Conservation (phyloP, 2,888 invertebrate species). For the Orthosia gothica region DNA sequence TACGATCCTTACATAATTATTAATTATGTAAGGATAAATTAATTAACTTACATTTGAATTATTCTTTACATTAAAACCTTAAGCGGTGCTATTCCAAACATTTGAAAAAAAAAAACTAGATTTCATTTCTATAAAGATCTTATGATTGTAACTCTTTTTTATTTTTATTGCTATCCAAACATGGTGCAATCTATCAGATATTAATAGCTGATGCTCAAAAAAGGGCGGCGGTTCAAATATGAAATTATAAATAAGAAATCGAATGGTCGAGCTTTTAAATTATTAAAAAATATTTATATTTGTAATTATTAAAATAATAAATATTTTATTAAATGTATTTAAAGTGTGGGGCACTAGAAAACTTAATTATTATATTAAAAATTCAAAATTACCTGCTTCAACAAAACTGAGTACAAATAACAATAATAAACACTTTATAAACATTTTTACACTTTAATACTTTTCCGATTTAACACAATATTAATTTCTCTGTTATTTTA, state of each 20-base stretch:
- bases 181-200: too few relatives aligned
- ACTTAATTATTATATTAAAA: background rate
- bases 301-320: too few relatives aligned
- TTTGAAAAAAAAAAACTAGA: too few relatives aligned
- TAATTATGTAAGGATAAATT: too few relatives aligned
- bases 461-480: constrained; percentile 42
- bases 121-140: too few relatives aligned
- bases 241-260: background rate
- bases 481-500: constrained; percentile 41
- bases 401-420: constrained; percentile 74
- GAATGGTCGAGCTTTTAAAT: background rate
- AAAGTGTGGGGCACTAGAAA: background rate
- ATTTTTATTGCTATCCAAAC: background rate
- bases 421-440: constrained; percentile 78
- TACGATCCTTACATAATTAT: too few relatives aligned
- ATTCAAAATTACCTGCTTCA: constrained; percentile 76
- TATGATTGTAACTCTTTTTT: too few relatives aligned
- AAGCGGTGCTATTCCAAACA: too few relatives aligned
- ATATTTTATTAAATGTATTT: too few relatives aligned
- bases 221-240: background rate
- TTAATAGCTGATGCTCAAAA: background rate
- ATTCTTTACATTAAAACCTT: too few relatives aligned
- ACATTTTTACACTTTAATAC: constrained; percentile 75
- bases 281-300: background rate
- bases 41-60: too few relatives aligned